Base-by-base conservation (phyloP, 2,888 invertebrate genomes). In the Drosophila tripunctata region DNA sequence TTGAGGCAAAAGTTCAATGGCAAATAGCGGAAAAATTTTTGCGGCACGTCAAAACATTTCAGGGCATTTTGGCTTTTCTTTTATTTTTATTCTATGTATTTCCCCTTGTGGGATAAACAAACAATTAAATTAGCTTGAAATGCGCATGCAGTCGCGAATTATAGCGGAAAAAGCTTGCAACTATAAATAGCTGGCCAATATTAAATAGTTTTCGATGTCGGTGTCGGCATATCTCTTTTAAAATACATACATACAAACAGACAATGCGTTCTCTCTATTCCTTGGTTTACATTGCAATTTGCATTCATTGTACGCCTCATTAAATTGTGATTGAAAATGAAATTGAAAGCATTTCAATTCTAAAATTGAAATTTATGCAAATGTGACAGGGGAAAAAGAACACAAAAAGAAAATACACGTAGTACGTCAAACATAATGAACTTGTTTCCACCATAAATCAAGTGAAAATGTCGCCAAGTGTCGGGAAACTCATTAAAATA, bases 41-140 rank as follows among this genome's bases (percentile, higher is more conserved):
- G 57, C 60, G 41, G 57, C 70, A 64, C 84, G 78, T 78, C 82
- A 81, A 74, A 84, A 84, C 82, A 84, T 66, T 81, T 68, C 76
- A 68, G 63, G 70, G 44, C 75, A 60, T 66, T 65, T 75, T 56
- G 61, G 45, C 57, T 69, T 73, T 71, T 54, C 17, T 15, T 22
- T 50, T 45, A 10, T 27, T 27, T 27, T 27, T 27, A 27, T 27
- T 35, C 36, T 41, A 30, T 55, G 77, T 82, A n/a, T n/a, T n/a
- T n/a, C n/a, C n/a, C n/a, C n/a, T n/a, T n/a, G n/a, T n/a, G n/a
- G n/a, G n/a, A n/a, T n/a, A 84, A 81, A 81, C 72, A 81, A 85
- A 84, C 71, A 81, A 84, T 76, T 81, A 74, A 81, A 84, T 76
- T 78, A 71, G 58, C 60, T 44, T 33, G 66, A 75, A 81, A 76